Evolutionary conservation across 2,888 invertebrate species (phyloP).

Genomic region (Orchesellides sinensis): DNA sequence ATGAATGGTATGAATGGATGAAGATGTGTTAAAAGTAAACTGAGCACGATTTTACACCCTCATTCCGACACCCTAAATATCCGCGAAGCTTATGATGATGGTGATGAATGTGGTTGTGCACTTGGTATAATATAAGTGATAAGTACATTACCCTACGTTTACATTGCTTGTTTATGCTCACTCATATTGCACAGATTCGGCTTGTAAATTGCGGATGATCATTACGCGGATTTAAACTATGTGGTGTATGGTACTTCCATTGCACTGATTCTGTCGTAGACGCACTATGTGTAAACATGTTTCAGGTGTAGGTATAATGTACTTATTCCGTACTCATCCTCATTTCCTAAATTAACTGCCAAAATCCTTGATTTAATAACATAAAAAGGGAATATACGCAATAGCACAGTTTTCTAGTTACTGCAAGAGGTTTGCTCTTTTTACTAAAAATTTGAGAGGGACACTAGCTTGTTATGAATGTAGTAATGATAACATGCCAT

Average conservation of each 20-base stretch:
- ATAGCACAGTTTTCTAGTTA: too few relatives aligned
- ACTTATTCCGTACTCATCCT: neutral
- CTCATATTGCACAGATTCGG: too few relatives aligned
- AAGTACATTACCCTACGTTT: neutral
- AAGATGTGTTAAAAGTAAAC: constrained; percentile 59
- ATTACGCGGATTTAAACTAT: constrained; percentile 19
- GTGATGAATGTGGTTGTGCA: constrained; percentile 23
- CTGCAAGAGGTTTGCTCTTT: too few relatives aligned
- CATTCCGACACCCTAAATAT: constrained; percentile 56
- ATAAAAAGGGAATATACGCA: constrained; percentile 10
- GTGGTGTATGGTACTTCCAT: too few relatives aligned
- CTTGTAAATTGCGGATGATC: neutral
- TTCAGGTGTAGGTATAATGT: neutral
- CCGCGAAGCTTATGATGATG: neutral
- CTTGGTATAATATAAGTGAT: neutral
- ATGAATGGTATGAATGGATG: constrained; percentile 23
- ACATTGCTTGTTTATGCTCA: too few relatives aligned
- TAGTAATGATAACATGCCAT: constrained; percentile 13
- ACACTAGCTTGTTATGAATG: constrained; percentile 16
- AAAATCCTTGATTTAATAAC: constrained; percentile 22
- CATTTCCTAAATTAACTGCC: constrained; percentile 28
- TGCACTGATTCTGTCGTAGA: neutral
- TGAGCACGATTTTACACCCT: constrained; percentile 61
- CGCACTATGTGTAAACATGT: neutral
- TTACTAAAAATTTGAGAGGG: too few relatives aligned